Percentiles rank a stretch among this genome's conserved stretches.
These are phyloP conservation scores for Micropoecilia bifurca DNA, from an alignment of 2,797 vertebrate genomes.

Conservation along the genomic window DNA sequence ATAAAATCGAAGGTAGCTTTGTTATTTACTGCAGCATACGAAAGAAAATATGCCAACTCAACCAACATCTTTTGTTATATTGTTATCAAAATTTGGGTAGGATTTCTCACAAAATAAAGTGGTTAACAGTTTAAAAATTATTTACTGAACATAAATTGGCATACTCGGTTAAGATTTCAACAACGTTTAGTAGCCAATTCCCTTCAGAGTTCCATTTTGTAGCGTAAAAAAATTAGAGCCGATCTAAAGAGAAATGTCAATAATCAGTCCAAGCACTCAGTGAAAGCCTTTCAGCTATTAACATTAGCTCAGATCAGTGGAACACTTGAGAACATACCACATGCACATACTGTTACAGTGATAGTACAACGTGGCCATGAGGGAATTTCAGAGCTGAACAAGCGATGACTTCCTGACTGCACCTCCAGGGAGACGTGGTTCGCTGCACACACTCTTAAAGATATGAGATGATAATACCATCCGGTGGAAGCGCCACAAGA, in stretches of 20 bases:
- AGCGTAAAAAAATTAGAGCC: neutral
- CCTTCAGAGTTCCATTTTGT: neutral
- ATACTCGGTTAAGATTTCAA: neutral
- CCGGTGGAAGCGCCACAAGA: neutral
- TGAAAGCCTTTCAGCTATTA: neutral
- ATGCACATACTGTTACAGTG: neutral
- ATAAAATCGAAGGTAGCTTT: neutral
- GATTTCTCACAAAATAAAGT: neutral
- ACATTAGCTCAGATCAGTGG: neutral
- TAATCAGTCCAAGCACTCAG: conserved; percentile 1
- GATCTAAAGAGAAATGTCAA: neutral
- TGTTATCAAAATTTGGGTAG: neutral
- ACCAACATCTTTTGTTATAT: neutral
- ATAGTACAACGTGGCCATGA: neutral
- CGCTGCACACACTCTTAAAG: neutral
- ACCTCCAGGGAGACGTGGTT: neutral
- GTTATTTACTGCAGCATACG: neutral
- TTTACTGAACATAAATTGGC: neutral
- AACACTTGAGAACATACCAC: neutral
- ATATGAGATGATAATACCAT: neutral
- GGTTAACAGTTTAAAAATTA: neutral
- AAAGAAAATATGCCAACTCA: neutral
- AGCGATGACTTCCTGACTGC: neutral
- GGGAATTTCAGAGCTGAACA: neutral
- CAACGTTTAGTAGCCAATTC: neutral